These are phyloP conservation scores for Cantharis flavilabris DNA, from an alignment of 2,888 invertebrate genomes.

Conservation along the genomic window DNA sequence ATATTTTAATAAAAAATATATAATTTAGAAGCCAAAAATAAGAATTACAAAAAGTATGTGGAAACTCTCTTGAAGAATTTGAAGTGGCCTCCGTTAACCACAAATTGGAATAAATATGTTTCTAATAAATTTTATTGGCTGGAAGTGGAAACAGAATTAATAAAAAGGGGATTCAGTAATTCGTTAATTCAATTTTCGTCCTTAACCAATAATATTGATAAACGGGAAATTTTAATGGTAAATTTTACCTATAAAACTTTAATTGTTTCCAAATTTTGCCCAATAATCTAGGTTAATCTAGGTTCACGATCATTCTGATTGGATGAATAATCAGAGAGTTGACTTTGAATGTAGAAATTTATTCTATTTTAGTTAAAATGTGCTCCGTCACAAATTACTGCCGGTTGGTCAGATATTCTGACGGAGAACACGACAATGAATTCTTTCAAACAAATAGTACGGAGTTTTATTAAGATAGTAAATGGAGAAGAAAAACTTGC, in stretches of 20 bases:
- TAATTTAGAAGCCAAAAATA: neutral
- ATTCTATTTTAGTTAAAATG: slow-evolving; percentile 8
- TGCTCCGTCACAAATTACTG: neutral
- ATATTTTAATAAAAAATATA: neutral
- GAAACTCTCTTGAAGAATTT: neutral
- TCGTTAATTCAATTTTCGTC: neutral
- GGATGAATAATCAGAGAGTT: too few species aligned
- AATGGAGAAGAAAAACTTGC: neutral
- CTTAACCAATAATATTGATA: neutral
- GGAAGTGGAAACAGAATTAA: neutral
- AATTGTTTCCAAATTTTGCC: too few species aligned
- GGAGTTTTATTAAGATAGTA: neutral
- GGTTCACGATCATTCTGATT: too few species aligned
- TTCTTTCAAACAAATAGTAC: neutral
- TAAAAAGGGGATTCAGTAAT: neutral
- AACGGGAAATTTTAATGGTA: neutral
- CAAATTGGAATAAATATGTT: neutral
- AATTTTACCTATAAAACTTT: neutral
- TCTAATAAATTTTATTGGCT: neutral
- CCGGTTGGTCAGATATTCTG: neutral
- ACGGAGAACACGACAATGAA: neutral
- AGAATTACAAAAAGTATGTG: neutral
- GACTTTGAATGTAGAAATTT: neutral
- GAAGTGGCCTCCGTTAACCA: neutral
- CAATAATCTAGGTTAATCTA: too few species aligned